Evolutionary conservation across 2,888 invertebrate species (phyloP).

Genomic region (Asteroscopus sphinx): DNA sequence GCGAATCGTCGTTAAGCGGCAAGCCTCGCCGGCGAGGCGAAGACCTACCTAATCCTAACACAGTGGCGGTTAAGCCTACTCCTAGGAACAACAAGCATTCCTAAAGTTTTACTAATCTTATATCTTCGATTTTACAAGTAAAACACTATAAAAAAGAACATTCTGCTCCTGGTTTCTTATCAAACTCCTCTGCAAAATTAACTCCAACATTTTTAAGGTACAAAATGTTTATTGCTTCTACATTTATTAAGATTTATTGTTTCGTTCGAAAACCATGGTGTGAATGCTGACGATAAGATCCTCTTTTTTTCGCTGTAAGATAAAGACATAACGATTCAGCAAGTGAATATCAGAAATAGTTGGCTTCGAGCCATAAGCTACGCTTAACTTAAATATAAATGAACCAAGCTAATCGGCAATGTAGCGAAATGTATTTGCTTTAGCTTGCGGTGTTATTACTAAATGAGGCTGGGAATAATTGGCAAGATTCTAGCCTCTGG

Average conservation of each 20-base stretch:
- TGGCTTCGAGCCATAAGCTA: constrained; percentile 47
- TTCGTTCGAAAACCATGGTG: constrained; percentile 12
- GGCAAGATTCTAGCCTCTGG: constrained; percentile 7
- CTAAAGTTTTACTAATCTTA: neutral
- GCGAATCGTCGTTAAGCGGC: too few species aligned
- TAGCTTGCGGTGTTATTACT: constrained; percentile 26
- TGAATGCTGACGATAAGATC: constrained; percentile 20
- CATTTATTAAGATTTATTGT: constrained; percentile 10
- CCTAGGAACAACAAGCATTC: too few species aligned
- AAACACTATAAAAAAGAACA: neutral
- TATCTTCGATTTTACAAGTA: neutral
- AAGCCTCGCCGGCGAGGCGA: too few species aligned
- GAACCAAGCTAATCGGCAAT: constrained; percentile 40
- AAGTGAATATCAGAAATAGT: constrained; percentile 42
- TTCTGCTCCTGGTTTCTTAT: neutral
- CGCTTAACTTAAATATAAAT: constrained; percentile 42
- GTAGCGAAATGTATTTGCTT: constrained; percentile 33
- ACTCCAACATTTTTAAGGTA: neutral
- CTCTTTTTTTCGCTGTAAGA: constrained; percentile 35
- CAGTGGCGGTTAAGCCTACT: too few species aligned
- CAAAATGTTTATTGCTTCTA: too few species aligned
- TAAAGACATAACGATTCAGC: constrained; percentile 36
- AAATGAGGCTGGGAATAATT: constrained; percentile 9
- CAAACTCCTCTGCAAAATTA: constrained; percentile 5
- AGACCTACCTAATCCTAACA: too few species aligned